A percentile compares a stretch with the other conserved stretches of the same genome.
Conservation (phyloP, 2,888 invertebrate genomes). For the Drosophila affinis region DNA sequence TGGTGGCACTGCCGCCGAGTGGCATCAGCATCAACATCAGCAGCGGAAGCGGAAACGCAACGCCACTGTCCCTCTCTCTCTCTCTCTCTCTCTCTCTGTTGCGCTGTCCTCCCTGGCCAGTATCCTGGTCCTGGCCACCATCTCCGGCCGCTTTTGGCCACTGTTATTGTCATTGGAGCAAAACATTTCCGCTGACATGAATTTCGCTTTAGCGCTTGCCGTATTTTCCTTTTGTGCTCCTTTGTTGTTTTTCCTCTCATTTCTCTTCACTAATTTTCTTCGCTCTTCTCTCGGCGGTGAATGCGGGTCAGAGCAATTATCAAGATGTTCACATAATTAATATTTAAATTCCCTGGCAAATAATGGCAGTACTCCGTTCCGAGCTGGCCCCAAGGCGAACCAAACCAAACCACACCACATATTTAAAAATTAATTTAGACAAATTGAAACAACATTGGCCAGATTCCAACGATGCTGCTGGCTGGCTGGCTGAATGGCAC, state of each 20-base stretch:
- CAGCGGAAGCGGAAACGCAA: slow-evolving; percentile 73
- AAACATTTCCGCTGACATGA: slow-evolving; percentile 67
- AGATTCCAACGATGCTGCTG: slow-evolving; percentile 17
- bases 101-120: background rate
- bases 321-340: slow-evolving; percentile 22
- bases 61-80: slow-evolving; percentile 61
- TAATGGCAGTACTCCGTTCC: background rate
- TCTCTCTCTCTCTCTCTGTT: slow-evolving; percentile 28
- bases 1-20: slow-evolving; percentile 17
- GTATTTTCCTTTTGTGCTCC: slow-evolving; percentile 8
- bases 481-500: background rate
- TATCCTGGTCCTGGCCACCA: slow-evolving; percentile 24
- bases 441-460: slow-evolving; percentile 39
- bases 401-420: background rate
- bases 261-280: slow-evolving; percentile 24
- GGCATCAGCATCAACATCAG: slow-evolving; percentile 17
- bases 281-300: slow-evolving; percentile 25
- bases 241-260: slow-evolving; percentile 18
- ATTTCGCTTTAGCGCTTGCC: slow-evolving; percentile 47
- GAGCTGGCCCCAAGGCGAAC: background rate
- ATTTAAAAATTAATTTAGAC: slow-evolving; percentile 53
- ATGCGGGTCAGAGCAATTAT: slow-evolving; percentile 33
- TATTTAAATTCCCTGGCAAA: background rate
- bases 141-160: slow-evolving; percentile 41
- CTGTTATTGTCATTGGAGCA: slow-evolving; percentile 50